phyloP scores from a whole-genome alignment of 2,888 invertebrate species.

The Drosophila longiperda region DNA sequence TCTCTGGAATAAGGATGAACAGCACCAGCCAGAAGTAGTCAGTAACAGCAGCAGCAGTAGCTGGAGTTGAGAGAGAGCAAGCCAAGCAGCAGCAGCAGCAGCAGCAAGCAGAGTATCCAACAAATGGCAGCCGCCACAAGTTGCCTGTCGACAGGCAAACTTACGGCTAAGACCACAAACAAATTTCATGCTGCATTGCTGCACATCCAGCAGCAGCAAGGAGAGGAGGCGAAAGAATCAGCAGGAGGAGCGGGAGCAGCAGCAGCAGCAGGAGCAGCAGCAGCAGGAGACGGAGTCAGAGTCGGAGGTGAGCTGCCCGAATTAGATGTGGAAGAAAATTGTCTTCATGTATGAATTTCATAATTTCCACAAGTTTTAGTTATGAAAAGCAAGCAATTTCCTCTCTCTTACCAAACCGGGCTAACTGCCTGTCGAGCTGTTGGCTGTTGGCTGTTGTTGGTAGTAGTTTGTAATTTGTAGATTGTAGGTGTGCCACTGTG shows the following conservation, averaged over 20 bases:
- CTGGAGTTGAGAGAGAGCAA: slow-evolving; percentile 2
- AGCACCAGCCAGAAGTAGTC: slow-evolving; percentile 13
- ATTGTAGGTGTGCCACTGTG: slow-evolving; percentile 25
- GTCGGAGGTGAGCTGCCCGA: slow-evolving; percentile 47
- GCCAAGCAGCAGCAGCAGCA: not conserved
- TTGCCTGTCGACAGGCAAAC: slow-evolving; percentile 78
- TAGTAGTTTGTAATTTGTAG: slow-evolving; percentile 1
- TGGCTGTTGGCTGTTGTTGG: slow-evolving; percentile 15
- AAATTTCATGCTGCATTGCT: slow-evolving; percentile 73
- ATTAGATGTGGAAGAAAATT: slow-evolving; percentile 82
- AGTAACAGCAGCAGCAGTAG: slow-evolving; percentile 30
- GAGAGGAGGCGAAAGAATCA: not conserved
- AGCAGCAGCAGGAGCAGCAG: not conserved
- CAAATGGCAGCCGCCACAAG: slow-evolving; percentile 65
- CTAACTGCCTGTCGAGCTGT: slow-evolving; percentile 20
- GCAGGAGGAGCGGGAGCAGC: not conserved
- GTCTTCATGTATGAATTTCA: slow-evolving; percentile 84
- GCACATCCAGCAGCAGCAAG: slow-evolving; percentile 34
- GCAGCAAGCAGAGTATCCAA: slow-evolving; percentile 15
- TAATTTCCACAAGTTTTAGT: slow-evolving; percentile 82
- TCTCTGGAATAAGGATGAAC: slow-evolving; percentile 48
- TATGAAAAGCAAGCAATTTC: slow-evolving; percentile 83
- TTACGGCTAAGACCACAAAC: slow-evolving; percentile 80
- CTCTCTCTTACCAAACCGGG: slow-evolving; percentile 50
- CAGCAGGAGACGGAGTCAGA: not conserved